Base-by-base conservation (phyloP, 1,140 invertebrate species). In the Formica exsecta region DNA sequence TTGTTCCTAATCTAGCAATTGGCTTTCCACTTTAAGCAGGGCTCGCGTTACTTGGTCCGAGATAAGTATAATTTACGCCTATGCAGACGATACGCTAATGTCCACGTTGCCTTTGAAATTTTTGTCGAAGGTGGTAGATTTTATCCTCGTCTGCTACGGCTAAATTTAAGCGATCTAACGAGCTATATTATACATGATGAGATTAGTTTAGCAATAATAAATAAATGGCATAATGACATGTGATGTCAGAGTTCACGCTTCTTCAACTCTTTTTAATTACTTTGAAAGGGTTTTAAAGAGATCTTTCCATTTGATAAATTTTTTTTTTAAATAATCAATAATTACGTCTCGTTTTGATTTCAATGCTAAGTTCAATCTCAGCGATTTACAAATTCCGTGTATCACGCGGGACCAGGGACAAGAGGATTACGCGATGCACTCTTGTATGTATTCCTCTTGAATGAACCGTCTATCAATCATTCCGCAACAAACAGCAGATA, bases 391-490 rank as follows among this genome's bases (percentile, higher is more conserved):
- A 44, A 48, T 59, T 22, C 44, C 79, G 25, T 19, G 62, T 57
- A 57, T 68, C 68, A 41, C 36, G 66, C 11, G 77, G 19, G 66
- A 66, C 44, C 44, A 68, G 44, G 44, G 65, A 79, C 41, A 61
- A 19, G 41, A 48, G n/a, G 59, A 51, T 71, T 44, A 81, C 51
- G 48, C 77, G 79, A 38, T 32, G 54, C 51, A 36, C 16, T 9
- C 2, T 70, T 41, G 29, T 25, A 19, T 29, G 25, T 71, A 51
- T 51, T 6, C 19, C 48, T 61, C 54, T 73, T 38, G 66, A 44
- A 32, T 70, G 68, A 41, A 36, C 13, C 76, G 68, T 61, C 68
- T 32, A 83, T 83, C 79, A 83, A 83, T 83, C 79, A 83, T 83
- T 11, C 19, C 68, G 68, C 66, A 32, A 71, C 79, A 83, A 74